Evolutionary conservation across 2,113 vertebrate species (phyloP).

Genomic region (Edolisoma coerulescens): DNA sequence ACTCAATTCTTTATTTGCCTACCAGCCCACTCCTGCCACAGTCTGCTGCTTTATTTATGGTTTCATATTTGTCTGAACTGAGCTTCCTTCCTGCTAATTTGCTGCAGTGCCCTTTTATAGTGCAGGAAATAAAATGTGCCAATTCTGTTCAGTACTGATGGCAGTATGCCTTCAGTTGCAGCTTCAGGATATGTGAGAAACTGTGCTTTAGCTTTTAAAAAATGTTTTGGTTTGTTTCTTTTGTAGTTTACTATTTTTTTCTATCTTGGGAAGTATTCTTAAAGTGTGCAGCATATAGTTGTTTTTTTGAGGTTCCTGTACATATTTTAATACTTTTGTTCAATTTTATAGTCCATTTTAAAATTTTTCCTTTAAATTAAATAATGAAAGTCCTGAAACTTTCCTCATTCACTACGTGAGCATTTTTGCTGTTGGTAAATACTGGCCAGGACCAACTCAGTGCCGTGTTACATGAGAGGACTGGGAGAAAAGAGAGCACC

Average conservation of each 20-base stretch:
- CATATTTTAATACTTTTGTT: background rate
- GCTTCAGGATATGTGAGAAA: background rate
- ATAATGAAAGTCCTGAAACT: background rate
- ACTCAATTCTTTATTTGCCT: background rate
- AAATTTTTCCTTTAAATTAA: background rate
- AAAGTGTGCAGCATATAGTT: background rate
- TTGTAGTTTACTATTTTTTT: background rate
- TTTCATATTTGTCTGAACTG: background rate
- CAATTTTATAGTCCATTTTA: background rate
- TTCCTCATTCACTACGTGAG: background rate
- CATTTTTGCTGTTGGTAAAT: background rate
- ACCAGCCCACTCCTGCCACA: background rate
- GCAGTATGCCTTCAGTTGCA: background rate
- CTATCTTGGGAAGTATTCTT: background rate
- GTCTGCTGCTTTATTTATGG: background rate
- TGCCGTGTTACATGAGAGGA: background rate
- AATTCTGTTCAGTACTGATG: background rate
- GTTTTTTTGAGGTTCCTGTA: background rate
- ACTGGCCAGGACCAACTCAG: background rate
- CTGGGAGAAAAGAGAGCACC: background rate
- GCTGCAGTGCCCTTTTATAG: background rate
- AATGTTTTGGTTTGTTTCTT: background rate
- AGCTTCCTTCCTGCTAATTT: background rate
- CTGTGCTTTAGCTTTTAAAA: background rate
- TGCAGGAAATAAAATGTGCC: background rate